Conservation (phyloP, 2,797 vertebrate genomes). For the Oryzias dopingdopingensis region DNA sequence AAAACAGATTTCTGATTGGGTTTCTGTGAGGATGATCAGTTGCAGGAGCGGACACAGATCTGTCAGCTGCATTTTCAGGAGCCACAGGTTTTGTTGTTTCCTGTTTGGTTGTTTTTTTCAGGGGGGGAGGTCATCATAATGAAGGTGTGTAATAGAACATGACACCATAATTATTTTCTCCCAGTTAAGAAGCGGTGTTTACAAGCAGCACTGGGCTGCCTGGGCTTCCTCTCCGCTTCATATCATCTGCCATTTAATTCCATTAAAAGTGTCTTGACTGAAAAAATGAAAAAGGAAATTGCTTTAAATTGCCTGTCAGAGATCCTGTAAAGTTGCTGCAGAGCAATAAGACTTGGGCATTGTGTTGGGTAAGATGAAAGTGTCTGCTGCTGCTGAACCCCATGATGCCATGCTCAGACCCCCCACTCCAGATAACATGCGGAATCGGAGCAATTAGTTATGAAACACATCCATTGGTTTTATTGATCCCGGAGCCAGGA, state of each 20-base stretch:
- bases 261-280: slow-evolving; percentile 58
- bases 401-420: slow-evolving; percentile 44
- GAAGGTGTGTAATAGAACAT: slow-evolving; percentile 76
- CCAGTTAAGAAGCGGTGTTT: slow-evolving; percentile 72
- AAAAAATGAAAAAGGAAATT: slow-evolving; percentile 73
- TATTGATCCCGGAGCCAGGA: slow-evolving; percentile 38
- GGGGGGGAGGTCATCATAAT: slow-evolving; percentile 59
- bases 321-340: slow-evolving; percentile 52
- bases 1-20: background rate
- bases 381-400: slow-evolving; percentile 52
- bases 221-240: slow-evolving; percentile 57
- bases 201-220: slow-evolving; percentile 63
- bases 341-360: slow-evolving; percentile 48
- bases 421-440: slow-evolving; percentile 64
- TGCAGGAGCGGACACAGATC: no score
- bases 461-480: slow-evolving; percentile 69
- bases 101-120: slow-evolving; percentile 27
- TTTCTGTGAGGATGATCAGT: no score
- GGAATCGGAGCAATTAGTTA: slow-evolving; percentile 69
- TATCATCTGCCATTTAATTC: slow-evolving; percentile 71
- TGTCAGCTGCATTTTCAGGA: background rate
- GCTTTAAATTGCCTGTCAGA: slow-evolving; percentile 77
- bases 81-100: slow-evolving; percentile 46
- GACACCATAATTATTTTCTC: slow-evolving; percentile 76
- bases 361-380: slow-evolving; percentile 65